A percentile compares a stretch with the other conserved stretches of the same genome.
These are phyloP conservation scores for Anguilla megastoma DNA, from an alignment of 2,797 vertebrate species.

Conservation along the genomic window DNA sequence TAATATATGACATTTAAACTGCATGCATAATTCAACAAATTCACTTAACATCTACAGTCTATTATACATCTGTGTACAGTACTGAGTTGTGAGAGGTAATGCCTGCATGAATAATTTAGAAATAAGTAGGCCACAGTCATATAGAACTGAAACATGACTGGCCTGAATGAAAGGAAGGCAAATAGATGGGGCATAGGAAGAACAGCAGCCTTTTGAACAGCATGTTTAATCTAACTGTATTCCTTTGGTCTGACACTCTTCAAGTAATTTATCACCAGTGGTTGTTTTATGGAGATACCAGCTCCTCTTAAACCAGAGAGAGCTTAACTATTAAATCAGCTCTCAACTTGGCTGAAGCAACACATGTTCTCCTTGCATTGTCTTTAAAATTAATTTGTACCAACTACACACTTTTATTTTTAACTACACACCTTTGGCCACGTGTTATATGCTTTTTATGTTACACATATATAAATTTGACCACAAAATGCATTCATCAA, in stretches of 20 bases:
- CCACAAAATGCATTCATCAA: not conserved
- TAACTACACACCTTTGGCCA: not conserved
- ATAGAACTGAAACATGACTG: not conserved
- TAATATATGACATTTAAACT: conserved; percentile 23
- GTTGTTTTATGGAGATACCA: not conserved
- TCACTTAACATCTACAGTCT: conserved; percentile 4
- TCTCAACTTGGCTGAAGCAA: not conserved
- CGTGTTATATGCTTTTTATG: not conserved
- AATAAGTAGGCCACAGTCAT: not conserved
- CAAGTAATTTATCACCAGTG: not conserved
- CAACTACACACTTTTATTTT: not conserved
- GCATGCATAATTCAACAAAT: conserved; percentile 14
- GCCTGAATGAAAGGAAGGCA: conserved; percentile 5
- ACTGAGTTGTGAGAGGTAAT: conserved; percentile 18
- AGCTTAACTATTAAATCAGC: not conserved
- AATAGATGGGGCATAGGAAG: not conserved
- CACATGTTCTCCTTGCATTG: not conserved
- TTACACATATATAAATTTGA: not conserved
- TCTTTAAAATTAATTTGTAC: not conserved
- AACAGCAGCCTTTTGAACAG: not conserved
- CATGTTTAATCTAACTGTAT: conserved; percentile 8
- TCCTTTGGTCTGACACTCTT: conserved; percentile 2
- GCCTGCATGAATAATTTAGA: conserved; percentile 23
- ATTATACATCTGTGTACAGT: conserved; percentile 14
- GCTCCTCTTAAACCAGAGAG: too few species aligned